Evolutionary conservation across 2,888 invertebrate genomes (phyloP), one percentile per base, ranked within the genome.

Genomic region (Platynereis dumerilii): DNA sequence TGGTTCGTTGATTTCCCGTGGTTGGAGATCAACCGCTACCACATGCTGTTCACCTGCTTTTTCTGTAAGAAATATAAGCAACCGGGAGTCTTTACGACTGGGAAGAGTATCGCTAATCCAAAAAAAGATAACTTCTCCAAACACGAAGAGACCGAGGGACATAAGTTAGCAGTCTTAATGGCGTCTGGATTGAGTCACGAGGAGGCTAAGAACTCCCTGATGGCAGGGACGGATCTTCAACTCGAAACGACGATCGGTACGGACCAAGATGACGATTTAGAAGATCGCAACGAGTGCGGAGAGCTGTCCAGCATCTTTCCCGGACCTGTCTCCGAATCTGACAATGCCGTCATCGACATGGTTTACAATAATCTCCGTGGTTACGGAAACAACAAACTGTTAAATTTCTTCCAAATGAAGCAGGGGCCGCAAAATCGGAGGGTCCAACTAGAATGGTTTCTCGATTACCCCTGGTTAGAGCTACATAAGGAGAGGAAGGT

Each of bases 1-100:
- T 62, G 62, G 62, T 62, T 62, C 29, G 27, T 48, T 10, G 62
- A 62, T 34, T 62, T 62, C 48, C 62, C 44, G 22, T 62, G 62
- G 62, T 34, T 62, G 22, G 57, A 62, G 39, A 17, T 62, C 45
- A 48, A 62, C 62, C 56, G 56, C 22, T 34, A 28, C n/a, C 34
- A 56, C 29, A 44, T 45, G 56, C 45, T 44, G 15, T 62, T 62
- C 57, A 56, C 42, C 44, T 62, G 62, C 20, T 44, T 52, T 24
- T 24, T 57, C 29, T 62, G 62, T 29, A 42, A 48, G 20, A 29
- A 28, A 12, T 62, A 45, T 28, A 44, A 57, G 29, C 62, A 62
- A 52, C 62, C 44, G 2, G 62, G 62, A 1, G 27, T 57, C 24
- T 62, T 57, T 29, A 45, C 42, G 26, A 56, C 22, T 22, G 62